Conservation (phyloP, 2,797 vertebrate genomes). For the Ctenopoma multispine region DNA sequence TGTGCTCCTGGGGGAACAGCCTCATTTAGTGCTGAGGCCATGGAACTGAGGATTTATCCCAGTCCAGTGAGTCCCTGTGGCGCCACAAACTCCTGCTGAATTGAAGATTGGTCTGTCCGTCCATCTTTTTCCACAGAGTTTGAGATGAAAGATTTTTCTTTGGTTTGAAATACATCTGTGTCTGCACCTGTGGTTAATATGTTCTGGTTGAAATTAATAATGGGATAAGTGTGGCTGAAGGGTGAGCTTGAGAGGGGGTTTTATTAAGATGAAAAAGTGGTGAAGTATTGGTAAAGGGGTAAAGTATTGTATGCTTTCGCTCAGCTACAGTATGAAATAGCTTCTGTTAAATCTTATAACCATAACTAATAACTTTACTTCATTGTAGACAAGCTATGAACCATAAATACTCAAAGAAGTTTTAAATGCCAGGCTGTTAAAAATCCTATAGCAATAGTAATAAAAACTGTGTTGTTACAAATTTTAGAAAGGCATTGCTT, state of each 20-base stretch:
- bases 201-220: slow-evolving; percentile 41
- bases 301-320: background rate
- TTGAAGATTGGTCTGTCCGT: slow-evolving; percentile 67
- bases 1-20: slow-evolving; percentile 63
- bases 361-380: background rate
- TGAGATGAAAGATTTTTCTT: slow-evolving; percentile 40
- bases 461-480: background rate
- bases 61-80: slow-evolving; percentile 76
- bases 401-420: background rate
- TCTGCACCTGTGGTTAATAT: slow-evolving; percentile 44
- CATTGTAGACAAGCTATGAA: background rate
- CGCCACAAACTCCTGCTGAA: slow-evolving; percentile 68
- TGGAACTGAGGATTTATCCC: slow-evolving; percentile 82
- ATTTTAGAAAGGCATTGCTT: background rate
- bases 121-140: slow-evolving; percentile 55
- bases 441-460: too few species aligned
- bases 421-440: background rate
- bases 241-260: slow-evolving; percentile 25
- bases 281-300: too few species aligned
- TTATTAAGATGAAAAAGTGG: slow-evolving; percentile 11
- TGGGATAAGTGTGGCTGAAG: slow-evolving; percentile 37
- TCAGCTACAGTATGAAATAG: background rate
- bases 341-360: background rate
- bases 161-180: slow-evolving; percentile 50
- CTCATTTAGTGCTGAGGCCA: slow-evolving; percentile 71